Evolutionary conservation across 2,113 vertebrate genomes (phyloP).

Genomic region (Willisornis vidua): DNA sequence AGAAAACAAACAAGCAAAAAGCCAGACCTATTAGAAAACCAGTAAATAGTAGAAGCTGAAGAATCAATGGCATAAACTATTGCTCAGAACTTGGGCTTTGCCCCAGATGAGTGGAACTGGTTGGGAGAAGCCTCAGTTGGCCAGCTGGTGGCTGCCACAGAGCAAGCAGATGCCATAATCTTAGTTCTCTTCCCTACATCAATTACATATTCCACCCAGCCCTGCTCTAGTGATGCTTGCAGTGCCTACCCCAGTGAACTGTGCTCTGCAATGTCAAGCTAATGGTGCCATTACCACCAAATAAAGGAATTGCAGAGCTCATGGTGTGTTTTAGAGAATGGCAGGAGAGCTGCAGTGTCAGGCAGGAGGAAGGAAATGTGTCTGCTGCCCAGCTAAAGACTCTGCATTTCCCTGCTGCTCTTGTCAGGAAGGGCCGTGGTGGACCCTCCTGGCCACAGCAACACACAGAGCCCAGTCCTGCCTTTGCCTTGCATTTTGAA

Average conservation of each 20-base stretch:
- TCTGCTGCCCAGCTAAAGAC: neutral
- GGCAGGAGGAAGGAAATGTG: neutral
- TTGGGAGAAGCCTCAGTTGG: neutral
- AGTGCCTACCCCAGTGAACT: neutral
- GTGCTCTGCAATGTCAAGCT: conserved; percentile 2
- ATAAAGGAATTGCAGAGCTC: conserved; percentile 33
- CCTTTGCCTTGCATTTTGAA: neutral
- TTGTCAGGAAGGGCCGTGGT: neutral
- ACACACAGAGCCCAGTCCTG: neutral
- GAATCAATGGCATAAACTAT: neutral
- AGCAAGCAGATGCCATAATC: neutral
- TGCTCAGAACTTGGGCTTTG: neutral
- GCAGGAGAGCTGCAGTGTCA: neutral
- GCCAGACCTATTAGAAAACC: neutral
- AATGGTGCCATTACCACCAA: conserved; percentile 13
- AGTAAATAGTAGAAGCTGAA: neutral
- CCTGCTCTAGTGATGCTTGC: neutral
- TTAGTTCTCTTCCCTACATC: neutral
- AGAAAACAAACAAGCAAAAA: neutral
- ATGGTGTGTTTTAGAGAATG: neutral
- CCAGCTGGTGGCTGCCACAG: neutral
- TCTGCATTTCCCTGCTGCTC: neutral
- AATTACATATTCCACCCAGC: neutral
- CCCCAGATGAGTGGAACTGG: neutral
- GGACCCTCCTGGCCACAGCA: neutral